A percentile compares a stretch with the other conserved stretches of the same genome.
phyloP scores from a whole-genome alignment of 2,113 vertebrate species.

The Oophaga pumilio region DNA sequence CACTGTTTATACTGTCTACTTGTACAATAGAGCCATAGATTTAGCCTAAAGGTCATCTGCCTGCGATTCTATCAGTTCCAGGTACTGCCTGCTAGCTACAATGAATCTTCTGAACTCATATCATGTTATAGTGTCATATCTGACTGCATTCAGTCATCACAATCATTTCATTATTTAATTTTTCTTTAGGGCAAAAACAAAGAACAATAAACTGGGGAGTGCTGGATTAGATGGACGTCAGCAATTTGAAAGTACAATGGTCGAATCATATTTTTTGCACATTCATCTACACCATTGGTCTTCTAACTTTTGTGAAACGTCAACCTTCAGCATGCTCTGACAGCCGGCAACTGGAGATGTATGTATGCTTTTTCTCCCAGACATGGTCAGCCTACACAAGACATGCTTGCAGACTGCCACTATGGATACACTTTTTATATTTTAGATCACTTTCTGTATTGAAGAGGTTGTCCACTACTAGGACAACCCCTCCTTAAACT shows the following conservation, averaged over 20 bases:
- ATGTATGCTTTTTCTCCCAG: background rate
- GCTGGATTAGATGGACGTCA: background rate
- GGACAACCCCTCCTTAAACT: too few species aligned
- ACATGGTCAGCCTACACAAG: background rate
- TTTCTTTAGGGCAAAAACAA: background rate
- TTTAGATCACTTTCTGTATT: too few species aligned
- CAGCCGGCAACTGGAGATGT: background rate
- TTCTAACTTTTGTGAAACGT: background rate
- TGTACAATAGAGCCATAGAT: background rate
- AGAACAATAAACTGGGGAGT: background rate
- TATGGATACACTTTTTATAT: background rate
- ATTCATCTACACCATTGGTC: background rate
- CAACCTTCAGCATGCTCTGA: background rate
- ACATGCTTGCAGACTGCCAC: background rate
- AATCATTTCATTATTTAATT: background rate
- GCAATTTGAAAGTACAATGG: background rate
- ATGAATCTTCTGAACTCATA: background rate
- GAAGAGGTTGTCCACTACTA: too few species aligned
- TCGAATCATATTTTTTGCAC: background rate
- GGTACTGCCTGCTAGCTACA: background rate
- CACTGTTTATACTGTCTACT: background rate
- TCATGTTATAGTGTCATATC: background rate
- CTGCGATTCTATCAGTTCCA: background rate
- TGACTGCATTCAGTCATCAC: background rate
- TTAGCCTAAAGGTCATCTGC: background rate